Base-by-base conservation (phyloP, 2,797 vertebrate genomes). In the Nyctibius grandis region DNA sequence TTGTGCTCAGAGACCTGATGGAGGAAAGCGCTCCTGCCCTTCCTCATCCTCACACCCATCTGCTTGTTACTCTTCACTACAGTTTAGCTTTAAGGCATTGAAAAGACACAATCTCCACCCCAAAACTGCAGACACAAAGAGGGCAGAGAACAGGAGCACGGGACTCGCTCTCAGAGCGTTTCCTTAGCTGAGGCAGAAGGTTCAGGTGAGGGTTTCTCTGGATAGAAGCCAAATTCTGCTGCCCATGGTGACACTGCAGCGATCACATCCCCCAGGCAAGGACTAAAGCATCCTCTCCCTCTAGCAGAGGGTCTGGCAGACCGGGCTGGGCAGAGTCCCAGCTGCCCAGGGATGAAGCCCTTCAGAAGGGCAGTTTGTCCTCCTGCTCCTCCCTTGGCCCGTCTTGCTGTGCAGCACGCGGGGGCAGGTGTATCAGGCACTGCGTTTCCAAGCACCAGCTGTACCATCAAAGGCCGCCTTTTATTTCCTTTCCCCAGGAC, bases 81-180 rank as follows among this genome's bases (percentile, higher is more conserved):
- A 63, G 25, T 60, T 92, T 29, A 26, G 63, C 53, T 78, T 72
- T 15, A 15, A 42, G 28, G 34, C 31, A 38, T 51, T 31, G 60
- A n/a, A 69, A 67, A 85, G 31, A 8, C 50, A 9, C 2, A 4
- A 5, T 12, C 23, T 60, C 11, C 20, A 11, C 29, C 22, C 19
- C 33, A 63, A 65, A 44, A 0, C 31, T 54, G 21, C 42, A 74
- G 67, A 25, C 1, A 2, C 17, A 28, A 23, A 6, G 42, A 23
- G 11, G 15, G 12, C 26, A 53, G 75, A 57, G 56, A 60, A 38
- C 33, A 60, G 64, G 45, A 64, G 28, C 40, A 3, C 0, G 0
- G 69, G 38, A 17, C 12, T 12, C 0, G 0, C 5, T 9, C 7
- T 7, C 38, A 45, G 69, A 2, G 12, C 1, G 0, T 22, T 33